Evolutionary conservation across 2,888 invertebrate species (phyloP), one percentile per base, ranked within the genome.

Genomic region (Brachyopa scutellaris): DNA sequence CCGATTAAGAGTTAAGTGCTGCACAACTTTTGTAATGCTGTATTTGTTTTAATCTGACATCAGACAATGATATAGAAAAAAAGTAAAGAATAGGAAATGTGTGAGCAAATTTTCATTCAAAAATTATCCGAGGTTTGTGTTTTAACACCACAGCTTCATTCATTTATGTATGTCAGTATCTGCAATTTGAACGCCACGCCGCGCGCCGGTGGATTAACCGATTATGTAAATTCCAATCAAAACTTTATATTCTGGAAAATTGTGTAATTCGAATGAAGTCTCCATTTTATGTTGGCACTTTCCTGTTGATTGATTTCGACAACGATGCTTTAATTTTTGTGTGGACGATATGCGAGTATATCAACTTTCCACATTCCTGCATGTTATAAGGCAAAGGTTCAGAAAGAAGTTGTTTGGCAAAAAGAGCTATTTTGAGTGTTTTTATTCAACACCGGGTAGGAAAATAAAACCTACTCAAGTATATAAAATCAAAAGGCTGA

Each of bases 171-270:
- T n/a, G n/a, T n/a, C n/a, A n/a, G n/a, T n/a, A n/a, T n/a, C n/a
- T n/a, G n/a, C n/a, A n/a, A n/a, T n/a, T n/a, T n/a, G n/a, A n/a
- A n/a, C n/a, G n/a, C n/a, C n/a, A n/a, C n/a, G n/a, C n/a, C 13
- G 1, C 9, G 49, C 29, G 1, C 0, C 5, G 17, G 9, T 13
- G 31, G 9, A 23, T 47, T 31, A 38, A 11, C 26, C 17, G 38
- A 51, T 38, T 51, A 64, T 64, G 64, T 11, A 38, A 64, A 64
- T 29, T 17, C 11, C 38, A 29, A 64, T 64, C 29, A 29, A 5
- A 26, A 36, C 13, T 38, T 40, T 6, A 64, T 64, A 26, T 38
- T 1, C 9, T 9, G 64, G 29, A 51, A 51, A 64, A 40, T 64
- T 51, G n/a, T 13, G 19, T 9, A 19, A 29, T 64, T 40, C 40